These are phyloP conservation scores for Drosophila macrospina DNA, from an alignment of 2,888 invertebrate genomes.

Conservation along the genomic window DNA sequence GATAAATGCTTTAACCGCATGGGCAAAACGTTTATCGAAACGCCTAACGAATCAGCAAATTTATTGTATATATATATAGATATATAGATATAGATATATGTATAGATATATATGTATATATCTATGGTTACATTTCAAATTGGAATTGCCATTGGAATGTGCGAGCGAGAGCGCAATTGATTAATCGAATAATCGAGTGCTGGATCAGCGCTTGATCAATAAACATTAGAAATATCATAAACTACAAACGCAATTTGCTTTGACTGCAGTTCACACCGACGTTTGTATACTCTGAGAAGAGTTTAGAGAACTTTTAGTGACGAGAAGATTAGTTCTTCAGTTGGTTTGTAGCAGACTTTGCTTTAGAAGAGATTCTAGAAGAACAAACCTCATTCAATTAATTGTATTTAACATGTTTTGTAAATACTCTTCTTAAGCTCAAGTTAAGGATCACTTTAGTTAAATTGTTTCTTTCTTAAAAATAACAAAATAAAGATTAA, in stretches of 20 bases:
- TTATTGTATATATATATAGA: too few species aligned
- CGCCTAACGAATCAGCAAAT: slow-evolving; percentile 63
- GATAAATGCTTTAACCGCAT: slow-evolving; percentile 67
- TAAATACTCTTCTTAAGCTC: too few species aligned
- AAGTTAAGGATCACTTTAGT: too few species aligned
- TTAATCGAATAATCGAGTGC: slow-evolving; percentile 13
- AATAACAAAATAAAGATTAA: too few species aligned
- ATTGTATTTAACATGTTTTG: too few species aligned
- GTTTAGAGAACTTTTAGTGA: neutral
- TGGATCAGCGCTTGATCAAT: slow-evolving; percentile 39
- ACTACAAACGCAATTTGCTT: neutral
- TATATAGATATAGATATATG: too few species aligned
- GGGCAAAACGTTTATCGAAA: slow-evolving; percentile 69
- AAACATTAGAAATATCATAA: slow-evolving; percentile 58
- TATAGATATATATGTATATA: too few species aligned
- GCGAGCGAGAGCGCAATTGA: slow-evolving; percentile 35
- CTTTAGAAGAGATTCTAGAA: too few species aligned
- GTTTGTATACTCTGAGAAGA: neutral
- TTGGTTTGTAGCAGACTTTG: too few species aligned
- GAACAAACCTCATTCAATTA: too few species aligned
- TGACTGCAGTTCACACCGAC: slow-evolving; percentile 6
- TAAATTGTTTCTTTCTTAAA: too few species aligned
- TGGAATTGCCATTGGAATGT: slow-evolving; percentile 39
- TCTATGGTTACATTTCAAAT: slow-evolving; percentile 49
- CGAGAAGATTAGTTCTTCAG: too few species aligned